These are phyloP conservation scores for Tupaia chinensis DNA, from an alignment of 2,113 vertebrate genomes.

Conservation along the genomic window DNA sequence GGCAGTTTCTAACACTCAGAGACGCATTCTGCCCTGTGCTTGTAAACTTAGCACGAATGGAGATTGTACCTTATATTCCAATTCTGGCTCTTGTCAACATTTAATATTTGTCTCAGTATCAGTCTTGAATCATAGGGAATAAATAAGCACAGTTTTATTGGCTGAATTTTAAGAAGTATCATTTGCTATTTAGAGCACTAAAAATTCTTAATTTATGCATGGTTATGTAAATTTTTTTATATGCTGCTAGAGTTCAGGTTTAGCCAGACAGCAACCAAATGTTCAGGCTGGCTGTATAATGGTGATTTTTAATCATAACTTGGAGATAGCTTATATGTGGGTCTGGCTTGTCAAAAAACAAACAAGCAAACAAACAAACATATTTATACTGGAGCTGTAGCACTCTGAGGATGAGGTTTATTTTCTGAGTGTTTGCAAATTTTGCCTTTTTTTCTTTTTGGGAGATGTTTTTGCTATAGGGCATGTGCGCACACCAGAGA, in stretches of 20 bases:
- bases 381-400: neutral
- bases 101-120: neutral
- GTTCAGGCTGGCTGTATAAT: neutral
- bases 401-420: neutral
- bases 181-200: constrained; percentile 48
- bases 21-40: neutral
- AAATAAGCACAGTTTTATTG: constrained; percentile 16
- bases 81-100: neutral
- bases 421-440: neutral
- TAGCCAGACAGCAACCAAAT: neutral
- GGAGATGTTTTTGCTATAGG: too few relatives aligned
- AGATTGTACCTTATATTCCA: neutral
- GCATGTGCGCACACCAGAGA: too few relatives aligned
- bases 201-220: constrained; percentile 21
- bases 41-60: neutral
- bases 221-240: constrained; percentile 36
- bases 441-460: neutral
- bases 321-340: neutral
- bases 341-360: neutral
- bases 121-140: neutral
- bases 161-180: neutral
- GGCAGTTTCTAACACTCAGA: neutral
- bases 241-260: neutral
- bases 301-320: neutral
- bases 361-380: neutral